Conservation (phyloP, 2,113 vertebrate species). For the Oreochromis niloticus region DNA sequence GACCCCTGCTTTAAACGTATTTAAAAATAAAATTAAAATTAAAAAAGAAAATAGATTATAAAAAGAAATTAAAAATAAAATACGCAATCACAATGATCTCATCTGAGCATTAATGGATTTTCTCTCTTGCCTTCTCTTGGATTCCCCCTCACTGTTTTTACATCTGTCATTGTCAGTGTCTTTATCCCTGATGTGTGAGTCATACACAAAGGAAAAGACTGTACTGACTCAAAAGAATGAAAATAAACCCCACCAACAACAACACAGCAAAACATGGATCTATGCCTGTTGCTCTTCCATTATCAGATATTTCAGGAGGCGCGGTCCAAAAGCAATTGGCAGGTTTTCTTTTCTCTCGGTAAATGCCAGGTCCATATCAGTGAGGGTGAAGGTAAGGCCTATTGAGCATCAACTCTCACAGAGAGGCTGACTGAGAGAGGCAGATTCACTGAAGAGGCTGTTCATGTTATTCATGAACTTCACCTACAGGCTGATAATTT, state of each 20-base stretch:
- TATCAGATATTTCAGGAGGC: background rate
- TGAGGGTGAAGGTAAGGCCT: background rate
- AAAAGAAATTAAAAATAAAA: background rate
- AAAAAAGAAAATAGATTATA: background rate
- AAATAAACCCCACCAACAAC: background rate
- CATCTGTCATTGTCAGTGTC: background rate
- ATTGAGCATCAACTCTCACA: background rate
- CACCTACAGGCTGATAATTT: background rate
- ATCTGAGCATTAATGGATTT: background rate
- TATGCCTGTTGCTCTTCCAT: background rate
- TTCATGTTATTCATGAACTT: slow-evolving; percentile 2
- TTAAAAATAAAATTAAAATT: background rate
- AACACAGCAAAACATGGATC: background rate
- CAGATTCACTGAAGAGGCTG: slow-evolving; percentile 2
- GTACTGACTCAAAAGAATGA: background rate
- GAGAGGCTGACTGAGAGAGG: background rate
- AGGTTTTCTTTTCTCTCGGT: background rate
- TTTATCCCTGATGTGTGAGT: background rate
- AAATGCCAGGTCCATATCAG: background rate
- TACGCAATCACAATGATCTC: background rate
- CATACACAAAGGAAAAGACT: background rate
- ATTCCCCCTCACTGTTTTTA: background rate
- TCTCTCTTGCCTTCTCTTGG: background rate
- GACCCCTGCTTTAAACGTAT: background rate
- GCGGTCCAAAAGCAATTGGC: background rate